phyloP scores from a whole-genome alignment of 2,113 vertebrate species.

The Eulemur macaco region DNA sequence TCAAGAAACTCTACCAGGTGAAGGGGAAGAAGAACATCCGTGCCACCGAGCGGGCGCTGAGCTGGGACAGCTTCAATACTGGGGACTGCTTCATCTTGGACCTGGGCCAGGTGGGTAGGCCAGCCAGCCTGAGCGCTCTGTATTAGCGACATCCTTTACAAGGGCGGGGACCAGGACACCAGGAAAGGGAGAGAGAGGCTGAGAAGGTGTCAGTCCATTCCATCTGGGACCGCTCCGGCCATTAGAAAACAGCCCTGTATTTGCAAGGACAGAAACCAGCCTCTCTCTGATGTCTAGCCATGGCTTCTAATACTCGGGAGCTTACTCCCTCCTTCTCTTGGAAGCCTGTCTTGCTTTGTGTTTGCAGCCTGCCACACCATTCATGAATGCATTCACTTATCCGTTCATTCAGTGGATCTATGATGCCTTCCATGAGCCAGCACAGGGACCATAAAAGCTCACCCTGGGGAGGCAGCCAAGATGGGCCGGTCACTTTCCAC shows the following conservation, averaged over 20 bases:
- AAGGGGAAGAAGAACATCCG: slow-evolving; percentile 93
- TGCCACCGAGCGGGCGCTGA: slow-evolving; percentile 87
- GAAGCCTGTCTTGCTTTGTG: background rate
- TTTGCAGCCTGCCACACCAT: too few species aligned
- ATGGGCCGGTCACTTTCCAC: background rate
- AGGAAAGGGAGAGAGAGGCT: background rate
- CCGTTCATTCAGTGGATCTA: background rate
- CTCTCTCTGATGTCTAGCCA: background rate
- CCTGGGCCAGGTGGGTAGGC: slow-evolving; percentile 84
- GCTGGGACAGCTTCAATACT: slow-evolving; percentile 93
- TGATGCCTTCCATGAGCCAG: background rate
- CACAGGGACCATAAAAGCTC: background rate
- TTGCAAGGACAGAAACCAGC: background rate
- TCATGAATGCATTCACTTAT: background rate
- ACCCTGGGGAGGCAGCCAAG: background rate
- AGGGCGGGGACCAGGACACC: background rate
- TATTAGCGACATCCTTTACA: too few species aligned
- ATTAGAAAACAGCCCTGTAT: background rate
- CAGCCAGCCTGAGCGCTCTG: background rate
- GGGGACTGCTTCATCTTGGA: slow-evolving; percentile 96
- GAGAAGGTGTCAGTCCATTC: background rate
- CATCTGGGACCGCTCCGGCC: too few species aligned
- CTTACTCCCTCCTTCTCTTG: background rate
- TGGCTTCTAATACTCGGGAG: background rate
- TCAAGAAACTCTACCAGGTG: slow-evolving; percentile 90